Base-by-base conservation (phyloP, 2,888 invertebrate genomes). In the Disparrhopalites patrizii region DNA sequence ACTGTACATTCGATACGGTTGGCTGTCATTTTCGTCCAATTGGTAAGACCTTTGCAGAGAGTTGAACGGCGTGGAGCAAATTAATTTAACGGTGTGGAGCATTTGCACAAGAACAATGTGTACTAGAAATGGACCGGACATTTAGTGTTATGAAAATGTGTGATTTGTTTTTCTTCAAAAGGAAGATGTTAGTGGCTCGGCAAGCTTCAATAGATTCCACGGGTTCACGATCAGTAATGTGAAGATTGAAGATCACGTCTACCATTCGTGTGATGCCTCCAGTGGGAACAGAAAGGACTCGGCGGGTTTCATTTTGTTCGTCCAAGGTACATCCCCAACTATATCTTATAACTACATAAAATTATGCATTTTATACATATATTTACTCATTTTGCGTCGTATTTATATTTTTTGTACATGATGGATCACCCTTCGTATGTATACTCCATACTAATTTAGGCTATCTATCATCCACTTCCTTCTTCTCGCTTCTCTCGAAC, bases 191-290 rank as follows among this genome's bases (percentile, higher is more conserved):
- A n/a, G n/a, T n/a, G n/a, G n/a, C n/a, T n/a, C n/a, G n/a, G n/a
- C n/a, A n/a, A 38, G 54, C n/a, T n/a, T n/a, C n/a, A n/a, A n/a
- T n/a, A n/a, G n/a, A n/a, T n/a, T 33, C 4, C 20, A 55, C 55
- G 71, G 71, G 5, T 66, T 51, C 40, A 68, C 38, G 30, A 64
- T 71, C 38, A 23, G 31, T 30, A 8, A 27, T 7, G 62, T 66
- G n/a, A 38, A 15, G 5, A 23, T 30, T 5, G 18, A 13, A 23
- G 25, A 66, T 25, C 5, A 40, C 27, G 68, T 65, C n/a, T 1
- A 18, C 0, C 68, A 65, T 52, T 25, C 3, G 1, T 71, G 71
- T 33, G 43, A 20, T 18, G 71, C 50, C 38, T 61, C 20, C 28
- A 51, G 30, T 40, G 61, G 66, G 20, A 40, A 51, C 20, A 33